phyloP scores from a whole-genome alignment of 2,113 vertebrate genomes.

The Atlantisia rogersi region DNA sequence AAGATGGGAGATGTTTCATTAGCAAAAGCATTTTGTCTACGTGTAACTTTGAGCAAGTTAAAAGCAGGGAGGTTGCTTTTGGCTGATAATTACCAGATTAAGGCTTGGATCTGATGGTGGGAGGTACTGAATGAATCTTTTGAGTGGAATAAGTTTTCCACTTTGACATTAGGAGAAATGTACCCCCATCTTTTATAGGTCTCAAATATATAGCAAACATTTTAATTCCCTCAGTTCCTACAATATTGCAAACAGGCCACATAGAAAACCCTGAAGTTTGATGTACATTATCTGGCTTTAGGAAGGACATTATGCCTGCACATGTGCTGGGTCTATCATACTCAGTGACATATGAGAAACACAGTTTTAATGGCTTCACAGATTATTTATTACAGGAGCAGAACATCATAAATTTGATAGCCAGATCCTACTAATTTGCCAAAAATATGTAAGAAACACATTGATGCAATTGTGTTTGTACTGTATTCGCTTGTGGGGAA shows the following conservation, averaged over 20 bases:
- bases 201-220: not conserved
- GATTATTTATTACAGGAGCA: conserved; percentile 17
- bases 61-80: not conserved
- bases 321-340: not conserved
- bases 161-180: not conserved
- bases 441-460: conserved; percentile 52
- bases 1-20: not conserved
- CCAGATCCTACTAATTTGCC: conserved; percentile 42
- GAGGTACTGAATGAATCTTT: not conserved
- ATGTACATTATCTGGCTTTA: conserved; percentile 22
- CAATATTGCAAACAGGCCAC: not conserved
- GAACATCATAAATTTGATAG: conserved; percentile 53
- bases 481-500: not conserved
- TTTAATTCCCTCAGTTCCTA: not conserved
- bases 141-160: not conserved
- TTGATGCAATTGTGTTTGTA: conserved; percentile 1
- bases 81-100: not conserved
- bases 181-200: not conserved
- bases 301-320: conserved; percentile 17
- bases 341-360: conserved; percentile 33
- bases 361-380: conserved; percentile 6
- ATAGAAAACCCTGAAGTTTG: not conserved
- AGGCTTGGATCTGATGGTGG: not conserved
- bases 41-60: not conserved
- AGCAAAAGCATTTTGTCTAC: not conserved